Conservation (phyloP, 1,140 invertebrate genomes). For the Cecropterus lyciades region DNA sequence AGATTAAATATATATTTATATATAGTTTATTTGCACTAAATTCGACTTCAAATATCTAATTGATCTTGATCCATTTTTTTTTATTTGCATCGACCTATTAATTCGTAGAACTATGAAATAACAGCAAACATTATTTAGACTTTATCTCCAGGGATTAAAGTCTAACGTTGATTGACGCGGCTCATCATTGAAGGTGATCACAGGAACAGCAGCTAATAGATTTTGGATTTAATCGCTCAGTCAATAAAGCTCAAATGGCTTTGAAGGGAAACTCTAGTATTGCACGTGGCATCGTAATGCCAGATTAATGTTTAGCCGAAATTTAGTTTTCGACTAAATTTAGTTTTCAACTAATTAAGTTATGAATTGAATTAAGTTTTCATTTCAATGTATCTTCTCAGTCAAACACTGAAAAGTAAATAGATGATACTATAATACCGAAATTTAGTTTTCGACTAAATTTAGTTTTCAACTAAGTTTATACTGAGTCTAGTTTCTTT, state of each 20-base stretch:
- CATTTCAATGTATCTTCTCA: too few relatives aligned
- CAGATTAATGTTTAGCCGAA: slow-evolving; percentile 3
- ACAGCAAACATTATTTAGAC: slow-evolving; percentile 1
- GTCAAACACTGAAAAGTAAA: too few relatives aligned
- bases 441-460: too few relatives aligned
- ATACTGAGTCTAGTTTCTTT: too few relatives aligned
- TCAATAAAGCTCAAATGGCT: slow-evolving; percentile 25
- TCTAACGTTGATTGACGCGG: slow-evolving; percentile 30
- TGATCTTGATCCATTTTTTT: slow-evolving; percentile 41
- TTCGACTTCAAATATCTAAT: slow-evolving; percentile 13
- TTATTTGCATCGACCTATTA: slow-evolving; percentile 41
- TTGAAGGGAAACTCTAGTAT: neutral
- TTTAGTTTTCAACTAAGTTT: too few relatives aligned
- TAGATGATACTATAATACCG: too few relatives aligned
- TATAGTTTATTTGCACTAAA: too few relatives aligned
- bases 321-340: neutral
- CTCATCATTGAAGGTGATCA: slow-evolving; percentile 29
- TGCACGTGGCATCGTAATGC: slow-evolving; percentile 28
- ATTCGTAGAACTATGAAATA: slow-evolving; percentile 18
- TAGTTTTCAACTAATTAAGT: neutral
- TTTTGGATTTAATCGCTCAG: slow-evolving; percentile 20
- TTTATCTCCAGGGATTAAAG: slow-evolving; percentile 22
- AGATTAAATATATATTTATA: too few relatives aligned
- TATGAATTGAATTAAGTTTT: too few relatives aligned
- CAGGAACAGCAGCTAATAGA: slow-evolving; percentile 16